Evolutionary conservation across 2,113 vertebrate genomes (phyloP).

Genomic region (Heliornis fulica): DNA sequence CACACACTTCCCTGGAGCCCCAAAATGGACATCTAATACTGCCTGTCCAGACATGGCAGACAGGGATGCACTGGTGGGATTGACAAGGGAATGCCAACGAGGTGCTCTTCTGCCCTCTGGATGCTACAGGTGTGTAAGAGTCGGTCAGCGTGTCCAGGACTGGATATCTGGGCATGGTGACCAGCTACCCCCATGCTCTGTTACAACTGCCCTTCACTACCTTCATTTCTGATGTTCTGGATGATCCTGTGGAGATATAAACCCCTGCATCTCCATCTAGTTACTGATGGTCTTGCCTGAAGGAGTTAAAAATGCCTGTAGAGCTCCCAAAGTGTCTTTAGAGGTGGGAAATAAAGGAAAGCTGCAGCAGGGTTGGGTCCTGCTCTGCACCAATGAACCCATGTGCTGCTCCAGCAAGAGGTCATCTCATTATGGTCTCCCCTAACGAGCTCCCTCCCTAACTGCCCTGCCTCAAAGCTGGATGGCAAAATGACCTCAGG

Average conservation of each 20-base stretch:
- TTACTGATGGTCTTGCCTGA: too few species aligned
- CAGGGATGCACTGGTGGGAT: neutral
- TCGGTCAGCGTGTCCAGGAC: too few species aligned
- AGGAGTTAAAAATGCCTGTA: neutral
- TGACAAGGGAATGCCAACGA: neutral
- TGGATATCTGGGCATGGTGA: neutral
- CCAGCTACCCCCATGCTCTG: fast-evolving
- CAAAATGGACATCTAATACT: neutral
- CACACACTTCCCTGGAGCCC: neutral
- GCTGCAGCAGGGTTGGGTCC: neutral
- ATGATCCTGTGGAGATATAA: neutral
- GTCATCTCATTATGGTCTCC: neutral
- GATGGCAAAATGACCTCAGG: neutral
- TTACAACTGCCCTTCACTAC: neutral
- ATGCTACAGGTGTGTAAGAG: too few species aligned
- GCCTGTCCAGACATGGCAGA: neutral
- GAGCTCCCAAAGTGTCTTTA: neutral
- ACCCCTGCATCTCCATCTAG: fast-evolving
- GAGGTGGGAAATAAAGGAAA: neutral
- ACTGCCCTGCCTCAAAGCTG: neutral
- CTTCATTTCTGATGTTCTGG: neutral
- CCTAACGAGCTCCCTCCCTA: neutral
- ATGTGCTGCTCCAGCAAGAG: neutral
- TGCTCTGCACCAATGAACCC: neutral
- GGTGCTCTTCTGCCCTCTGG: neutral